phyloP scores from a whole-genome alignment of 1,140 invertebrate species.

The Danaus plexippus region DNA sequence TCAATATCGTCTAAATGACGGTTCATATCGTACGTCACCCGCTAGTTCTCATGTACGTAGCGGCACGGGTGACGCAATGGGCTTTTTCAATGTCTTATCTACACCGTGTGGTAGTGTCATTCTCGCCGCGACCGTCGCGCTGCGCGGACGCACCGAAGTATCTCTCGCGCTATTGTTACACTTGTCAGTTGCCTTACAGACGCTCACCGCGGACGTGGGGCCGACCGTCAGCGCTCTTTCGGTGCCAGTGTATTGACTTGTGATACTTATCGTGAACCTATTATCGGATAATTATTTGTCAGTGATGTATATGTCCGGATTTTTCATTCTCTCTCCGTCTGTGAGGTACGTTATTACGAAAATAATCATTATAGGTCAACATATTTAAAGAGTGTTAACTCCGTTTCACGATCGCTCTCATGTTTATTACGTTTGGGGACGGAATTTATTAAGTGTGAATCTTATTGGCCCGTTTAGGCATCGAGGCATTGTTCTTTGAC shows the following conservation, averaged over 20 bases:
- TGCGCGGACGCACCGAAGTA: conserved; percentile 45
- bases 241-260: conserved; percentile 58
- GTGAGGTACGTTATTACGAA: conserved; percentile 58
- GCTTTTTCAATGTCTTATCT: conserved; percentile 71
- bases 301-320: conserved; percentile 63
- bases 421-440: conserved; percentile 15
- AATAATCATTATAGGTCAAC: conserved; percentile 40
- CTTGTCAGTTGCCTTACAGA: conserved; percentile 49
- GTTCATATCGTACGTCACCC: conserved; percentile 52
- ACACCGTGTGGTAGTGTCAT: conserved; percentile 64
- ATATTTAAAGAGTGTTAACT: conserved; percentile 24
- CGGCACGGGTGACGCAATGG: conserved; percentile 64
- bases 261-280: conserved; percentile 44
- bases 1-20: conserved; percentile 61
- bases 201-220: conserved; percentile 59
- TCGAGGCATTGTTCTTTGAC: conserved; percentile 46
- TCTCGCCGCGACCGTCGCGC: conserved; percentile 51
- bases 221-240: conserved; percentile 55
- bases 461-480: conserved; percentile 31
- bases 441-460: conserved; percentile 25
- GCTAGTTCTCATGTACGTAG: conserved; percentile 66
- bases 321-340: conserved; percentile 57
- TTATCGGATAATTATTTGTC: conserved; percentile 30
- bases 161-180: conserved; percentile 47
- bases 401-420: conserved; percentile 17